These are phyloP conservation scores for Crypturellus undulatus DNA, from an alignment of 2,113 vertebrate species.

Conservation along the genomic window DNA sequence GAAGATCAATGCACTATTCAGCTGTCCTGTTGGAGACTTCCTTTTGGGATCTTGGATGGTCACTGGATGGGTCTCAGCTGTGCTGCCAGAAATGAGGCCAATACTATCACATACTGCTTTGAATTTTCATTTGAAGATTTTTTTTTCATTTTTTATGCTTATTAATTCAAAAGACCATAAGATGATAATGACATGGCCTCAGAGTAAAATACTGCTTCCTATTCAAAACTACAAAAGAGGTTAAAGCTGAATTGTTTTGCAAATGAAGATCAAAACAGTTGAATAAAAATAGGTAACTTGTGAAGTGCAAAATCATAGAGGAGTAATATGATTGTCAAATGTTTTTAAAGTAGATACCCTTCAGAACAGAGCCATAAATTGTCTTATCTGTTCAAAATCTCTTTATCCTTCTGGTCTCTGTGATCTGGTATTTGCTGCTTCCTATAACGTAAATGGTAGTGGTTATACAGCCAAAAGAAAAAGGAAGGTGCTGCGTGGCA, in stretches of 20 bases:
- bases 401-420: neutral
- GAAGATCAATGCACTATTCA: neutral
- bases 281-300: neutral
- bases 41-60: neutral
- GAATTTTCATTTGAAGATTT: neutral
- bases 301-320: neutral
- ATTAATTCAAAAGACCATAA: neutral
- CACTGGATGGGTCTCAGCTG: neutral
- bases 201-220: neutral
- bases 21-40: neutral
- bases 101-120: neutral
- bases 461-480: constrained; percentile 4
- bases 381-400: neutral
- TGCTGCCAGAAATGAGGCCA: neutral
- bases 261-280: neutral
- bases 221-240: neutral
- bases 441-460: constrained; percentile 36
- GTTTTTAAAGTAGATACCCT: neutral
- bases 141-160: neutral
- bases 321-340: neutral
- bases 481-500: too few relatives aligned
- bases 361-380: neutral
- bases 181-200: neutral
- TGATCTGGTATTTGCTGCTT: neutral
- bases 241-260: neutral